These are phyloP conservation scores for Tinamus major DNA, from an alignment of 2,797 vertebrate species.

Conservation along the genomic window DNA sequence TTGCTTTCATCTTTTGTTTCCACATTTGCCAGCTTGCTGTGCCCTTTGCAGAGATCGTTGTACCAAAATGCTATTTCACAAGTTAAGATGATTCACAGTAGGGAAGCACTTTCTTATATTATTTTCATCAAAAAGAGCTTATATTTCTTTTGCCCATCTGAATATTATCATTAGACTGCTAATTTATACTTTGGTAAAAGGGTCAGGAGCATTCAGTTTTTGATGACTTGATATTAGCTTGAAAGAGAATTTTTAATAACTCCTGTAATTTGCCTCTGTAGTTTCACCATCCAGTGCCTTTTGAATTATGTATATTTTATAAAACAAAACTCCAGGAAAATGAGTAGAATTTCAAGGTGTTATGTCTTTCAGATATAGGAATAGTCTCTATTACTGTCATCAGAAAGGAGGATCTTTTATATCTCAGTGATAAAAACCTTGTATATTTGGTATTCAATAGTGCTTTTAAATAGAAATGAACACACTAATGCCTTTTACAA, in stretches of 20 bases:
- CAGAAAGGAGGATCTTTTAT: background rate
- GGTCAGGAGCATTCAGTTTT: slow-evolving; percentile 75
- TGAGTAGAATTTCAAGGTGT: slow-evolving; percentile 16
- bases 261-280: slow-evolving; percentile 66
- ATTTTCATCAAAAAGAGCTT: slow-evolving; percentile 77
- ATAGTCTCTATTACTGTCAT: slow-evolving; percentile 9
- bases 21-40: slow-evolving; percentile 51
- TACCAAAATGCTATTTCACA: slow-evolving; percentile 76
- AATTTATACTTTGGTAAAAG: slow-evolving; percentile 79
- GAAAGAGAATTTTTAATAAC: slow-evolving; percentile 80
- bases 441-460: background rate
- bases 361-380: background rate
- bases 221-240: slow-evolving; percentile 76
- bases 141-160: slow-evolving; percentile 68
- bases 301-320: slow-evolving; percentile 57
- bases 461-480: background rate
- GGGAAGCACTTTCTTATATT: slow-evolving; percentile 71
- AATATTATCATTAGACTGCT: slow-evolving; percentile 76
- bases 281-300: slow-evolving; percentile 42
- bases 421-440: background rate
- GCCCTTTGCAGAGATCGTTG: slow-evolving; percentile 63
- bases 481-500: background rate
- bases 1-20: slow-evolving; percentile 61
- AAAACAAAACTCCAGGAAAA: slow-evolving; percentile 45
- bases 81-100: slow-evolving; percentile 77